Percentiles rank a stretch among this genome's conserved stretches.
Evolutionary conservation across 2,797 vertebrate genomes (phyloP).

Genomic region (Crocodylus rhombifer): DNA sequence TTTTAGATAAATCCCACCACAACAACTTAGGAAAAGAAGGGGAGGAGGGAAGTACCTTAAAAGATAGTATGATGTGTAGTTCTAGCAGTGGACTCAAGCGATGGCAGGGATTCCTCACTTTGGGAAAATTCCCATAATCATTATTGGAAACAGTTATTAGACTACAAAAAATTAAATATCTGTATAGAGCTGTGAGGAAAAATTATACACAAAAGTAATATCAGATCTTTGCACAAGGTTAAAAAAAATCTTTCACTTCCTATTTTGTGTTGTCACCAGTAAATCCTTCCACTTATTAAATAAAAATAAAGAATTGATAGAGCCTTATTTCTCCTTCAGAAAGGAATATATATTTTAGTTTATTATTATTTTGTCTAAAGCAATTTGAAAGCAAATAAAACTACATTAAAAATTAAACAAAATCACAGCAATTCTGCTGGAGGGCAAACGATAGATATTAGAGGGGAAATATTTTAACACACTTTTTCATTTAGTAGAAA

Average conservation of each 20-base stretch:
- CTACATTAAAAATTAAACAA: not conserved
- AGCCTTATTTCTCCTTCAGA: not conserved
- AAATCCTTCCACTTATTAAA: not conserved
- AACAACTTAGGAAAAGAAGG: not conserved
- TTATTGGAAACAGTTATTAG: not conserved
- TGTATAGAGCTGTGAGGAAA: not conserved
- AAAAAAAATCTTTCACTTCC: not conserved
- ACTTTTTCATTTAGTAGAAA: not conserved
- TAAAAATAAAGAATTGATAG: not conserved
- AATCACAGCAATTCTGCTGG: not conserved
- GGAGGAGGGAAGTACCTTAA: not conserved
- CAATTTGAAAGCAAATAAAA: not conserved
- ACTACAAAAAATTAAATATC: not conserved
- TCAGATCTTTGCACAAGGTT: not conserved
- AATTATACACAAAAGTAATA: not conserved
- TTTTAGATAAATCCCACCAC: not conserved
- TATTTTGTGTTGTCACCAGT: not conserved
- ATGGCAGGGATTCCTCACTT: not conserved
- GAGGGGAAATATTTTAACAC: not conserved
- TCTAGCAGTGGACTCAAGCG: not conserved
- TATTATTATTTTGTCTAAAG: not conserved
- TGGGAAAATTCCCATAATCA: not conserved
- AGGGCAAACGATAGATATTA: not conserved
- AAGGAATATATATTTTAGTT: not conserved
- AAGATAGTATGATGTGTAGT: not conserved